phyloP scores from a whole-genome alignment of 23 tunicate genomes.

The Phallusia fumigata region DNA sequence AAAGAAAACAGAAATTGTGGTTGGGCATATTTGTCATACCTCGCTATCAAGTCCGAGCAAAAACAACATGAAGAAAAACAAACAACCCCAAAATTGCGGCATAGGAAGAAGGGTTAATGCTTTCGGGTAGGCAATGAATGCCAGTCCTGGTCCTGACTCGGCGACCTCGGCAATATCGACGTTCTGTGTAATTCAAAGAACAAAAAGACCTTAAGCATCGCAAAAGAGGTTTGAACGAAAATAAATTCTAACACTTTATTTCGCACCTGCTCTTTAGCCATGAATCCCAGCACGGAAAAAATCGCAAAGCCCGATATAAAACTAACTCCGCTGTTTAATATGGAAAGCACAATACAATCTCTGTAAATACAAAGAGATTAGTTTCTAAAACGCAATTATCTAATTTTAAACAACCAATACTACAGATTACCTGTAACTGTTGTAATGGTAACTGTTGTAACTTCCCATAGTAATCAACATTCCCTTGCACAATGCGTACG shows the following conservation, averaged over 20 bases:
- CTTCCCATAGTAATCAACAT: slow-evolving; percentile 86
- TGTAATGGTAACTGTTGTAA: slow-evolving; percentile 70
- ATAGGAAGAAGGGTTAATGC: slow-evolving; percentile 84
- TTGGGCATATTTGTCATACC: slow-evolving; percentile 23
- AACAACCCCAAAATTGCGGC: slow-evolving; percentile 94
- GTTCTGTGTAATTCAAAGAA: slow-evolving; percentile 21
- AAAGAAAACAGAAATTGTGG: background rate
- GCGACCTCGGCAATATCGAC: slow-evolving; percentile 67
- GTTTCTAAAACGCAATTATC: background rate
- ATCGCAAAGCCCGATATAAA: slow-evolving; percentile 87
- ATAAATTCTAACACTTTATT: background rate
- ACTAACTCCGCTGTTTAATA: slow-evolving; percentile 75
- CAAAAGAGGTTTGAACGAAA: background rate
- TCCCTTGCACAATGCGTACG: slow-evolving; percentile 91
- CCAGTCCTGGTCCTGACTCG: slow-evolving; percentile 94
- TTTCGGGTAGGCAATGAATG: slow-evolving; percentile 94
- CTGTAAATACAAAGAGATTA: slow-evolving; percentile 24
- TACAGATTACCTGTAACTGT: slow-evolving; percentile 62
- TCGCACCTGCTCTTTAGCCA: slow-evolving; percentile 84
- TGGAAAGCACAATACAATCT: slow-evolving; percentile 58
- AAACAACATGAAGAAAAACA: slow-evolving; percentile 91
- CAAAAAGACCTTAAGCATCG: background rate
- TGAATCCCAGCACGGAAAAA: slow-evolving; percentile 82
- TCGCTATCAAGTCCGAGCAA: slow-evolving; percentile 89
- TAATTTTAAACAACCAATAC: background rate